Conservation (phyloP, 2,797 vertebrate genomes). For the Otolemur crassicaudatus region DNA sequence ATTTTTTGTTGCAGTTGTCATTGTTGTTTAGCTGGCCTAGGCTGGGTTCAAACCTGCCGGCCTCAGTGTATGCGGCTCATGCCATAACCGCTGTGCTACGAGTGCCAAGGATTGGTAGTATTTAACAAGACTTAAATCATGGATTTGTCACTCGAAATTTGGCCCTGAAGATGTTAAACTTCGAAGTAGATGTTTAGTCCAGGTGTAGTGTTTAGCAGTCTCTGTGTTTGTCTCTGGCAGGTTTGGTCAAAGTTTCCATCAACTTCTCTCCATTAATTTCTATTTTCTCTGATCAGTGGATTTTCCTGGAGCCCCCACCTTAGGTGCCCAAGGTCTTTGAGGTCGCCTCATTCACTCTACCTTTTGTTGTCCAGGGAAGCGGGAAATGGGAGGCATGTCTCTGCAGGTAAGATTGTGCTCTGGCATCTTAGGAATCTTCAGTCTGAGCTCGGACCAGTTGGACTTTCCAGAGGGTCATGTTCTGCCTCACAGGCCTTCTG, state of each 20-base stretch:
- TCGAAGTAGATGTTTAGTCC: background rate
- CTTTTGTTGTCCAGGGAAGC: background rate
- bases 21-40: too few relatives aligned
- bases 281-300: background rate
- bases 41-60: too few relatives aligned
- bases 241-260: background rate
- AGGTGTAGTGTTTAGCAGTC: background rate
- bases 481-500: background rate
- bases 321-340: background rate
- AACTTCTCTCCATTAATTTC: background rate
- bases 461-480: background rate
- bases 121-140: background rate
- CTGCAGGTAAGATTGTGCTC: background rate
- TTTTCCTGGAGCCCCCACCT: background rate
- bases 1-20: too few relatives aligned
- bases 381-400: background rate
- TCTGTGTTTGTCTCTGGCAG: background rate
- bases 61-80: too few relatives aligned
- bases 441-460: background rate
- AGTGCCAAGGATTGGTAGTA: background rate
- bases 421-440: constrained; percentile 47
- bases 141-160: background rate
- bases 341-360: background rate
- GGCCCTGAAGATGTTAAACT: background rate
- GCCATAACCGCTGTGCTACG: too few relatives aligned